Percentiles rank a stretch among this genome's conserved stretches.
Evolutionary conservation across 2,113 vertebrate species (phyloP).

Genomic region (Ophiodon elongatus): DNA sequence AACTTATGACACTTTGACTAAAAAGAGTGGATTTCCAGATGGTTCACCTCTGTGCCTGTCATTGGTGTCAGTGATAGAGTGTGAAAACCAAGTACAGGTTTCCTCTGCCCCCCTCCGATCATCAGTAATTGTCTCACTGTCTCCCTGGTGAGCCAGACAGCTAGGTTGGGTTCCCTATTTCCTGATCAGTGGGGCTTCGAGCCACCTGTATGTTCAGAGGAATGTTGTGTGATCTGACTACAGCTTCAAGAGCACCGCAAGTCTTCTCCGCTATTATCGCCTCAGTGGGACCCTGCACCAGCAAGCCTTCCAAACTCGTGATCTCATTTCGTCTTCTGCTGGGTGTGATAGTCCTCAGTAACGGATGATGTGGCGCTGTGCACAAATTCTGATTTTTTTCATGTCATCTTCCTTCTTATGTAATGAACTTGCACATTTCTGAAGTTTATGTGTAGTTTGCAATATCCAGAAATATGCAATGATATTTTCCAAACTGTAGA

Average conservation of each 20-base stretch:
- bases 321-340: conserved; percentile 22
- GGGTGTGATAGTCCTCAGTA: conserved; percentile 3
- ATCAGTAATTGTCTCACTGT: conserved; percentile 65
- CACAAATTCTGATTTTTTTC: background rate
- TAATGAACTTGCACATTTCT: background rate
- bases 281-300: conserved; percentile 50
- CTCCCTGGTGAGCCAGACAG: conserved; percentile 52
- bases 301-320: conserved; percentile 40
- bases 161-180: conserved; percentile 55
- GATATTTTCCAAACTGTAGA: background rate
- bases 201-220: conserved; percentile 42
- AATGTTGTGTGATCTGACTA: conserved; percentile 41
- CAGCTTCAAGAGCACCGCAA: conserved; percentile 38
- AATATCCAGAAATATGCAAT: background rate
- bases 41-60: conserved; percentile 2
- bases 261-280: conserved; percentile 55
- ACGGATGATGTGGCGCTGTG: background rate
- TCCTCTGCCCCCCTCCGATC: conserved; percentile 30
- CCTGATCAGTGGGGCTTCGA: conserved; percentile 59
- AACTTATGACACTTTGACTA: background rate
- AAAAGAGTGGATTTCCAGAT: conserved; percentile 26
- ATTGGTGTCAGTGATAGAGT: background rate
- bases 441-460: conserved; percentile 7
- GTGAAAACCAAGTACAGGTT: conserved; percentile 35
- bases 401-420: background rate